A percentile compares a stretch with the other conserved stretches of the same genome.
phyloP scores from a whole-genome alignment of 2,113 vertebrate genomes.

The Cephalopterus ornatus region DNA sequence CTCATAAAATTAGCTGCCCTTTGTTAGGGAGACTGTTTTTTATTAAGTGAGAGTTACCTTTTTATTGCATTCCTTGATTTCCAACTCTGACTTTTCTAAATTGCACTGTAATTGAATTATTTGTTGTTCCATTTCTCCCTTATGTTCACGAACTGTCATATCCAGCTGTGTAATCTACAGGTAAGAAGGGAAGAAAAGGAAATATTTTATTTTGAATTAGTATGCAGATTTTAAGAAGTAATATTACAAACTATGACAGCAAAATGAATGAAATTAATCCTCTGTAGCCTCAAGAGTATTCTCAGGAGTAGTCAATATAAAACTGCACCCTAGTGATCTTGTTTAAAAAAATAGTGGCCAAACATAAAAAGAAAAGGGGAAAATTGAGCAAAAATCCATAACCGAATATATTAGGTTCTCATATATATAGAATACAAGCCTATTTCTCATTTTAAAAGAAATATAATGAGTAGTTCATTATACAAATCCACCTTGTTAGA shows the following conservation, averaged over 20 bases:
- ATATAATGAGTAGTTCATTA: background rate
- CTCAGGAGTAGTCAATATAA: background rate
- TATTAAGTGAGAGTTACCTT: slow-evolving; percentile 74
- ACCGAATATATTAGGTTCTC: background rate
- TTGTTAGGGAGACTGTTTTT: background rate
- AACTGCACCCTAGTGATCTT: background rate
- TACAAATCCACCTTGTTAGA: background rate
- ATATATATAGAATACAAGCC: background rate
- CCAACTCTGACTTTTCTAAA: slow-evolving; percentile 80
- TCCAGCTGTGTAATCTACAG: slow-evolving; percentile 90
- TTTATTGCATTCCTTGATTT: slow-evolving; percentile 78
- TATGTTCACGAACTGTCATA: slow-evolving; percentile 86
- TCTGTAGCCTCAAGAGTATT: background rate
- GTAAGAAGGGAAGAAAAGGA: background rate
- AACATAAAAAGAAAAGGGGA: background rate
- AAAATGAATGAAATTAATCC: background rate
- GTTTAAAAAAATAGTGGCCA: background rate
- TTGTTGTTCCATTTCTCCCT: slow-evolving; percentile 87
- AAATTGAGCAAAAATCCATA: background rate
- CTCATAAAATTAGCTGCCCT: background rate
- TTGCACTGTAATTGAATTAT: slow-evolving; percentile 81
- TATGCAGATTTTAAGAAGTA: background rate
- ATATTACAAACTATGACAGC: background rate
- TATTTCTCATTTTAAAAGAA: background rate
- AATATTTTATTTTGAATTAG: background rate